Evolutionary conservation across 1,140 invertebrate genomes (phyloP), one percentile per base, ranked within the genome.

Genomic region (Scaptodrosophila lebanonensis): DNA sequence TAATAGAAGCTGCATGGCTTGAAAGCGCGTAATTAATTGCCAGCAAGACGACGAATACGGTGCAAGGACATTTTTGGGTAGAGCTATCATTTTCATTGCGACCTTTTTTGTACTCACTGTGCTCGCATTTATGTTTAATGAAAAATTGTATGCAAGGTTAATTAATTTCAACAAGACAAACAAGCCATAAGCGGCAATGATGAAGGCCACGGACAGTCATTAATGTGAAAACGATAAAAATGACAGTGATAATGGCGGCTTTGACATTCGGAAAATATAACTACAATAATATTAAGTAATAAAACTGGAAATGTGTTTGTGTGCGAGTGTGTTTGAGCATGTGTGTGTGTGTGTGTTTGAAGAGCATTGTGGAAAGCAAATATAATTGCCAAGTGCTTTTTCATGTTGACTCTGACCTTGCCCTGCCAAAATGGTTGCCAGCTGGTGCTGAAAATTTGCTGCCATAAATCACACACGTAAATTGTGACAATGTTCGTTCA

Each of bases 381-480:
- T 66, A 66, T 56, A 66, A 66, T 66, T 58, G 58, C 53, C 62
- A 50, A 66, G 63, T 66, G 63, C 52, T 66, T 66, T 66, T 66
- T 39, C 62, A 51, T 66, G 63, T 66, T 57, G 48, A 42, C 30
- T 18, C 20, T 20, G 62, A 66, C 61, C 63, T 59, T 66, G 61
- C 62, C 63, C 43, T 39, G 36, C 39, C 12, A 16, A 27, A 38
- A 56, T 65, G 61, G 36, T 20, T 36, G 53, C 52, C 63, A 66
- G 63, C 63, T 66, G 63, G 53, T 59, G 63, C 51, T 66, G 61
- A 66, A 66, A 66, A 66, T 66, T 66, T 66, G 39, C 33, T 66
- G 63, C 66, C 63, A 45, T 66, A 66, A 66, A 66, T 66, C 63
- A 66, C 63, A 66, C 53, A 66, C 62, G 63, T 57, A 66, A 65